These are phyloP conservation scores for Threskiornis aethiopicus DNA, from an alignment of 2,797 vertebrate species.

Conservation along the genomic window DNA sequence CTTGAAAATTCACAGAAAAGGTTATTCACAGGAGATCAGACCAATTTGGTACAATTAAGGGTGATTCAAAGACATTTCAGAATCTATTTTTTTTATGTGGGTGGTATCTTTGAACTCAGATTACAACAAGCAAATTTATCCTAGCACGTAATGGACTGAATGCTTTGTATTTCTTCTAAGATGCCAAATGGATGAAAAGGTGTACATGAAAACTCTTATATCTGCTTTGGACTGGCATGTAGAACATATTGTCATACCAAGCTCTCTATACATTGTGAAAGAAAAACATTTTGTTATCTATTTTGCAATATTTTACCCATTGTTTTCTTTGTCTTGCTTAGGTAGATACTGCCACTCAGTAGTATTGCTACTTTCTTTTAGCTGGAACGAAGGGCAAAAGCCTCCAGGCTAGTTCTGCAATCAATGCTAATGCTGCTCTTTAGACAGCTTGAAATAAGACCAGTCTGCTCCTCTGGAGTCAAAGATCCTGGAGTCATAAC, in stretches of 20 bases:
- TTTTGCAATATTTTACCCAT: background rate
- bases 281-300: background rate
- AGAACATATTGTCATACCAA: background rate
- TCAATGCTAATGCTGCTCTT: conserved; percentile 61
- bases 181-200: background rate
- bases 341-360: background rate
- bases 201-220: background rate
- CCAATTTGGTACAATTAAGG: background rate
- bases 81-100: background rate
- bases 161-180: background rate
- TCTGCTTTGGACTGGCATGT: background rate
- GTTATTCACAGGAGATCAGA: background rate
- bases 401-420: background rate
- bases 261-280: background rate
- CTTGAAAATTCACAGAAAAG: background rate
- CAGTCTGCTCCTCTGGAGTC: conserved; percentile 28
- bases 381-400: conserved; percentile 12
- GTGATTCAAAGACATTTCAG: background rate
- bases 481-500: conserved; percentile 50
- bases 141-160: background rate
- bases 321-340: background rate
- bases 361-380: background rate
- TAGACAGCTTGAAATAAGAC: conserved; percentile 52
- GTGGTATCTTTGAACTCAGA: background rate
- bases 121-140: background rate